Evolutionary conservation across 2,888 invertebrate genomes (phyloP).

Genomic region (Malthinus seriepunctatus): DNA sequence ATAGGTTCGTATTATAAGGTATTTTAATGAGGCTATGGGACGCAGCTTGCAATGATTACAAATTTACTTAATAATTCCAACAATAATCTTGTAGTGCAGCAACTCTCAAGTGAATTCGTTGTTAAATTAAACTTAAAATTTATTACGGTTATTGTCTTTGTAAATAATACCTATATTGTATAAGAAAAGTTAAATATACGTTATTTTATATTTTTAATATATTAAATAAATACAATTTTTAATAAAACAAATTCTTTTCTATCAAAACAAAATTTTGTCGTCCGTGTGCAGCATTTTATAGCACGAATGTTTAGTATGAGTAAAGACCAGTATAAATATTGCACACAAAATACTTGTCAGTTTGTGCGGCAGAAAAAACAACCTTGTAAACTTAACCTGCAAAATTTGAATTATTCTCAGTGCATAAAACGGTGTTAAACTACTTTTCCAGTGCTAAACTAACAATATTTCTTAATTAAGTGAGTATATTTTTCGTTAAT

Average conservation of each 20-base stretch:
- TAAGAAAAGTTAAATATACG: neutral
- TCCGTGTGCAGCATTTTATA: too few relatives aligned
- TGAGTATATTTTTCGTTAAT: too few relatives aligned
- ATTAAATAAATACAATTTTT: conserved; percentile 3
- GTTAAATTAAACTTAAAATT: conserved; percentile 34
- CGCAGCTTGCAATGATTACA: conserved; percentile 45
- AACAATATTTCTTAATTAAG: too few relatives aligned
- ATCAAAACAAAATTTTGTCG: neutral
- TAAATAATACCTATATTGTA: conserved; percentile 44
- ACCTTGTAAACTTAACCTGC: too few relatives aligned
- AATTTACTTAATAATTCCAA: conserved; percentile 17
- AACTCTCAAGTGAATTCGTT: conserved; percentile 22
- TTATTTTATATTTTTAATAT: conserved; percentile 2
- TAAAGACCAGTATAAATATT: too few relatives aligned
- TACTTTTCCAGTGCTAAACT: too few relatives aligned
- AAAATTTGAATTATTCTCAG: too few relatives aligned
- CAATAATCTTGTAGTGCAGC: conserved; percentile 26
- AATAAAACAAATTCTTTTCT: neutral
- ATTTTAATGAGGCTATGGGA: conserved; percentile 49
- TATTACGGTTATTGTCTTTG: conserved; percentile 42
- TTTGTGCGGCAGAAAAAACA: too few relatives aligned
- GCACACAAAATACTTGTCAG: too few relatives aligned
- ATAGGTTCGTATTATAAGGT: conserved; percentile 42
- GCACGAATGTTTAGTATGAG: too few relatives aligned
- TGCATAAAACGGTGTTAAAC: too few relatives aligned